Evolutionary conservation across 2,888 invertebrate genomes (phyloP).

Genomic region (Epirrhoe tristata): DNA sequence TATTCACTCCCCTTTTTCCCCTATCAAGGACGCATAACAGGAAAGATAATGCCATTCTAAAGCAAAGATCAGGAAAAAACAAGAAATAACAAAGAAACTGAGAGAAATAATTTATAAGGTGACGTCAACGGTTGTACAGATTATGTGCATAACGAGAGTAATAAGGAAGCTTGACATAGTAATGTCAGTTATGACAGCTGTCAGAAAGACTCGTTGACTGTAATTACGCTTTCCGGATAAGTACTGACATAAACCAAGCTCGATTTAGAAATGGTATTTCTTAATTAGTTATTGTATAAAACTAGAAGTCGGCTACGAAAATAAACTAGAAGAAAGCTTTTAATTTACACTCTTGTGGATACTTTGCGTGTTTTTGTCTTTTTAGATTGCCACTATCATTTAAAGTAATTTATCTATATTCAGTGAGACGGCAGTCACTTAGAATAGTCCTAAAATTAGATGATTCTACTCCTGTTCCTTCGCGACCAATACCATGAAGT

Average conservation of each 20-base stretch:
- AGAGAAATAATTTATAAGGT: constrained; percentile 15
- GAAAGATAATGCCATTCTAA: constrained; percentile 23
- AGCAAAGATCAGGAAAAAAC: constrained; percentile 26
- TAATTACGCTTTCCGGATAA: background rate
- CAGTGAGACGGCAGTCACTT: too few relatives aligned
- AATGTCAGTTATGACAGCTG: constrained; percentile 1
- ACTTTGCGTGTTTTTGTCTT: too few relatives aligned
- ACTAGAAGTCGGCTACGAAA: too few relatives aligned
- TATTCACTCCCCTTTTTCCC: constrained; percentile 1
- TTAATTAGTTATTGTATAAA: background rate
- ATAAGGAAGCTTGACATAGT: constrained; percentile 2
- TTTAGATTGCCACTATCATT: too few relatives aligned
- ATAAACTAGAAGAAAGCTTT: too few relatives aligned
- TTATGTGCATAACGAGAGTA: constrained; percentile 27
- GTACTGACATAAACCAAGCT: background rate
- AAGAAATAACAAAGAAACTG: constrained; percentile 20
- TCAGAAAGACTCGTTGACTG: background rate
- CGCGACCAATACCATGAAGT: too few relatives aligned
- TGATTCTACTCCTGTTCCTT: too few relatives aligned
- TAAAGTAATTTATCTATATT: too few relatives aligned
- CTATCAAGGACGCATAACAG: constrained; percentile 23
- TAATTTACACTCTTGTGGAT: too few relatives aligned
- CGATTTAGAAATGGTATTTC: background rate
- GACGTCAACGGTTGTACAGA: constrained; percentile 24
- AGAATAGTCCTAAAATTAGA: too few relatives aligned